These are phyloP conservation scores for Formica aserva DNA, from an alignment of 2,888 invertebrate species.

Conservation along the genomic window DNA sequence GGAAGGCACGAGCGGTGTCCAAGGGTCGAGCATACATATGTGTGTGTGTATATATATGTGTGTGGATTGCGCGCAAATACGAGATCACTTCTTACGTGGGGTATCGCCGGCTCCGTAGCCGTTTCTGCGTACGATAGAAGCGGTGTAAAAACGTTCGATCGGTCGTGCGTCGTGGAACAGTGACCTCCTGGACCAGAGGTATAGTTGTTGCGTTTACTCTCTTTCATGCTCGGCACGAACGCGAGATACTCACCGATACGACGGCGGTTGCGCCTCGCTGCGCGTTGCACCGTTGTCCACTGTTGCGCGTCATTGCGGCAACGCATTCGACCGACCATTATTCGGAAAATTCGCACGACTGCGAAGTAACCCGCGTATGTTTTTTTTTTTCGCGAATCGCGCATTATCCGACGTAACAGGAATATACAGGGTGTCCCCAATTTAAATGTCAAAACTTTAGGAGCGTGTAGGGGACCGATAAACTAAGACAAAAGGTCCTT, in stretches of 20 bases:
- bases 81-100: neutral
- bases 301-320: constrained; percentile 55
- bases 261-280: constrained; percentile 65
- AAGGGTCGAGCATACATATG: neutral
- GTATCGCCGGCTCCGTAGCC: neutral
- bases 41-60: neutral
- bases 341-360: constrained; percentile 25
- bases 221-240: constrained; percentile 67
- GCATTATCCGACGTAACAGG: neutral
- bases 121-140: no score
- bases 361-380: neutral
- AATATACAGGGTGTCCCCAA: neutral
- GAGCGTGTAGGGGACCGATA: no score
- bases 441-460: no score
- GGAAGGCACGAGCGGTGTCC: neutral
- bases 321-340: constrained; percentile 28
- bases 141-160: constrained; percentile 52
- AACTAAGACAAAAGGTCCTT: no score
- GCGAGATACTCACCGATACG: constrained; percentile 27
- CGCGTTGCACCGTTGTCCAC: constrained; percentile 66
- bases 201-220: constrained; percentile 77
- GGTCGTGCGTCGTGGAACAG: constrained; percentile 73
- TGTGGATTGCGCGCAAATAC: neutral
- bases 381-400: neutral
- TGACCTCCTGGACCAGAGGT: constrained; percentile 78